A percentile compares a stretch with the other conserved stretches of the same genome.
These are phyloP conservation scores for Athetis lepigone DNA, from an alignment of 2,888 invertebrate genomes.

Conservation along the genomic window DNA sequence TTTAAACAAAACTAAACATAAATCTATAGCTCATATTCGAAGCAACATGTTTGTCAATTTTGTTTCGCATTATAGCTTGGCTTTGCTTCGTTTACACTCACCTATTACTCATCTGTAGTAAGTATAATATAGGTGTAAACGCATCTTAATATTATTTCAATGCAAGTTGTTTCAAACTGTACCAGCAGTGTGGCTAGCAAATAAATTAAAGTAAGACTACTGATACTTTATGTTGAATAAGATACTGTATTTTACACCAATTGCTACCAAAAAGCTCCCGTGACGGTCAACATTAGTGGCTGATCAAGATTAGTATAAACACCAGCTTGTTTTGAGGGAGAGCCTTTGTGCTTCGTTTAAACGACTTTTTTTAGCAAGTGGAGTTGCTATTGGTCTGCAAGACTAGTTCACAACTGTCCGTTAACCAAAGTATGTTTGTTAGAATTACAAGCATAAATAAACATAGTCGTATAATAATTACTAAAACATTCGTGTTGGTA, in stretches of 20 bases:
- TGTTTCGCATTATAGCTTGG: no score
- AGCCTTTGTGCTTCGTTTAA: conserved; percentile 75
- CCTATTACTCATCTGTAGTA: no score
- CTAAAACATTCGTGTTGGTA: no score
- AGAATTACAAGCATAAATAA: no score
- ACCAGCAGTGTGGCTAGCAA: neutral
- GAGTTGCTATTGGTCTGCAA: neutral
- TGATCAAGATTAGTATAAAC: conserved; percentile 83
- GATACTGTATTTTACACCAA: conserved; percentile 50
- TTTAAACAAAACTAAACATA: neutral
- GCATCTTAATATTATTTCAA: no score
- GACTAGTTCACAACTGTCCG: no score
- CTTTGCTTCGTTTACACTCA: no score
- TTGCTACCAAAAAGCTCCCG: conserved; percentile 75
- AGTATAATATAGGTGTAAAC: no score
- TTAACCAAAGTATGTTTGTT: no score
- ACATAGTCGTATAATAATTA: no score
- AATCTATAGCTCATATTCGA: no score
- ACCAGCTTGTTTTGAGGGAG: conserved; percentile 76
- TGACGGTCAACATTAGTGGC: conserved; percentile 81
- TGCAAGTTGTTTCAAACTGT: neutral
- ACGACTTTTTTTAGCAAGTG: conserved; percentile 17
- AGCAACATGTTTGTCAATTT: no score
- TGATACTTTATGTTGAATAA: conserved; percentile 26
- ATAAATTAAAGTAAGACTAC: conserved; percentile 29